Conservation (phyloP, 2,113 vertebrate genomes). For the Sclerurus mexicanus region DNA sequence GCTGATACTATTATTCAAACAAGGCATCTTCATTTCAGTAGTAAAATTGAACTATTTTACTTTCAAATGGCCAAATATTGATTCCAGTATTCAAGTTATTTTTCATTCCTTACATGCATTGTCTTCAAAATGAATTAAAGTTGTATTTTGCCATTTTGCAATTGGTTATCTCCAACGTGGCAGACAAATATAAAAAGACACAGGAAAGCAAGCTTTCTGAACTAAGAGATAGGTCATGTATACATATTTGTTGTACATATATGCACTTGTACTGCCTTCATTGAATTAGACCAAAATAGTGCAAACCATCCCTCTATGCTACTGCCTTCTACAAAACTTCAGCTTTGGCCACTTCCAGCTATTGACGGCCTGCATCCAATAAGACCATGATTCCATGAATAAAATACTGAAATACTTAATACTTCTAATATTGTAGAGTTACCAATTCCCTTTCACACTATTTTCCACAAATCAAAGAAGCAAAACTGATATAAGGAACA, state of each 20-base stretch:
- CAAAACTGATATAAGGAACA: background rate
- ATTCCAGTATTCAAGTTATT: background rate
- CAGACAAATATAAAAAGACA: background rate
- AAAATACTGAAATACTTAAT: background rate
- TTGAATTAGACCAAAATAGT: background rate
- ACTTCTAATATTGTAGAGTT: background rate
- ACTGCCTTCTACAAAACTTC: background rate
- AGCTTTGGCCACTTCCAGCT: background rate
- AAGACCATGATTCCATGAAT: background rate
- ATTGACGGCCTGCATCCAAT: background rate
- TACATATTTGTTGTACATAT: background rate
- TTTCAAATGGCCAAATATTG: background rate
- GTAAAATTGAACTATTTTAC: background rate
- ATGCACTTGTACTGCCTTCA: background rate
- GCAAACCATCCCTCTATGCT: background rate
- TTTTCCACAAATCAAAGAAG: background rate
- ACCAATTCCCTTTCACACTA: background rate
- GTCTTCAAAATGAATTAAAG: background rate
- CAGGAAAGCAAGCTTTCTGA: background rate
- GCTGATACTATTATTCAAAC: background rate
- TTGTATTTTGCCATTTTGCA: background rate
- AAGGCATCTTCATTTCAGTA: background rate
- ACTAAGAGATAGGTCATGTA: background rate
- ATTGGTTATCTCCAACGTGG: background rate
- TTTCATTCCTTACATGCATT: rapidly evolving